Conservation (phyloP, 2,113 vertebrate genomes). For the Etheostoma spectabile region DNA sequence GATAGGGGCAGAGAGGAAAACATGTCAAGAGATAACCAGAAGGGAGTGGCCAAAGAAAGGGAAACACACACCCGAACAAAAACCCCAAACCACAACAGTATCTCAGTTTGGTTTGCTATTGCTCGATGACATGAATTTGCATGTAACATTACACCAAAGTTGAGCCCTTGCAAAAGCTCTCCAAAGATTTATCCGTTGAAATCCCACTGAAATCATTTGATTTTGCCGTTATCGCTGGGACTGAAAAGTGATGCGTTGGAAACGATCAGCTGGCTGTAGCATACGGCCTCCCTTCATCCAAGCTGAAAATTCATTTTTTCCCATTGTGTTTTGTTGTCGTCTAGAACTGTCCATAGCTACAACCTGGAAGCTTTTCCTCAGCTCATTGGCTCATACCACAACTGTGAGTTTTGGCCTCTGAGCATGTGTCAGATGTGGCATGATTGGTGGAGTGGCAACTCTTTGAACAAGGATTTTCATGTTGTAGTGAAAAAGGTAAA, state of each 20-base stretch:
- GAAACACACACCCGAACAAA: too few species aligned
- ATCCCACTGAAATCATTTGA: neutral
- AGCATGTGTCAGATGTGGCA: neutral
- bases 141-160: neutral
- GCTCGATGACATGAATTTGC: neutral
- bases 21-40: too few species aligned
- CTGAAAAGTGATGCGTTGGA: neutral
- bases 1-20: too few species aligned
- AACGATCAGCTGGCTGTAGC: neutral
- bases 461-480: neutral
- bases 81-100: too few species aligned
- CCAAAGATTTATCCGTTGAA: neutral
- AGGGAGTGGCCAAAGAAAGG: too few species aligned
- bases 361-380: neutral
- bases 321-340: too few species aligned
- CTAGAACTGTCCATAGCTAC: neutral
- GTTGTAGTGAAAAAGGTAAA: neutral
- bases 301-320: neutral
- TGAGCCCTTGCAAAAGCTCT: neutral
- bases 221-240: neutral
- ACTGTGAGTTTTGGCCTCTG: neutral
- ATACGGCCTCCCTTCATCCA: too few species aligned
- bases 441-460: neutral
- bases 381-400: neutral
- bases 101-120: neutral